Percentiles rank a stretch among this genome's conserved stretches.
Conservation (phyloP, 53 echinoderm and acorn worm species). For the Glandiceps talaboti region DNA sequence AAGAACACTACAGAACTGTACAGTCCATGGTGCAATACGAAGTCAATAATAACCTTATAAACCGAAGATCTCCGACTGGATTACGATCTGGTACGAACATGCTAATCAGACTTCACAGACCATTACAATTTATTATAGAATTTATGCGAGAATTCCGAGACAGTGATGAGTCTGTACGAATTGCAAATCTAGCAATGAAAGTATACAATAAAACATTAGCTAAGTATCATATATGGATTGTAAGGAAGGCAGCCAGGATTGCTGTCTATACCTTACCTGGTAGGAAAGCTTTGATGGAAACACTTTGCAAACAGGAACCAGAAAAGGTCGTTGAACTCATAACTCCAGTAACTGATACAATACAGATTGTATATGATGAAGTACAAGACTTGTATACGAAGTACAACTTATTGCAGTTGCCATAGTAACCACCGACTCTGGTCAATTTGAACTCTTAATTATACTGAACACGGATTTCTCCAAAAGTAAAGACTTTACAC, state of each 20-base stretch:
- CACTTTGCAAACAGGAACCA: slow-evolving; percentile 43
- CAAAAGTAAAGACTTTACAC: too few relatives aligned
- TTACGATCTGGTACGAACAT: slow-evolving; percentile 64
- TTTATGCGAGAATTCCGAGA: slow-evolving; percentile 42
- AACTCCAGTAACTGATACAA: slow-evolving; percentile 18
- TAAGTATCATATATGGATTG: slow-evolving; percentile 72
- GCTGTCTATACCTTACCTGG: slow-evolving; percentile 71
- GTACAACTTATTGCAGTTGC: slow-evolving; percentile 33
- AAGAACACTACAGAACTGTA: slow-evolving; percentile 25
- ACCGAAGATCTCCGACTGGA: slow-evolving; percentile 37
- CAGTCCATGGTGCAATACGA: slow-evolving; percentile 76
- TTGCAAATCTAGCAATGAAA: slow-evolving; percentile 43
- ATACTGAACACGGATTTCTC: too few relatives aligned
- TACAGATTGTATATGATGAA: slow-evolving; percentile 52
- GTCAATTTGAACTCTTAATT: too few relatives aligned
- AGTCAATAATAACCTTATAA: slow-evolving; percentile 41
- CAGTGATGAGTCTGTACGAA: slow-evolving; percentile 35
- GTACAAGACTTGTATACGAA: slow-evolving; percentile 37
- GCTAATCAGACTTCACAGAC: slow-evolving; percentile 67
- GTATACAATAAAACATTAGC: slow-evolving; percentile 53
- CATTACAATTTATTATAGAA: slow-evolving; percentile 61
- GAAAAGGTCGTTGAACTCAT: slow-evolving; percentile 36
- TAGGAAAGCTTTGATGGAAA: slow-evolving; percentile 32
- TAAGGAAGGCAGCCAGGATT: slow-evolving; percentile 60
- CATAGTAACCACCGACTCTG: too few relatives aligned